Conservation (phyloP, 2,113 vertebrate genomes). For the Oostethus manadensis region DNA sequence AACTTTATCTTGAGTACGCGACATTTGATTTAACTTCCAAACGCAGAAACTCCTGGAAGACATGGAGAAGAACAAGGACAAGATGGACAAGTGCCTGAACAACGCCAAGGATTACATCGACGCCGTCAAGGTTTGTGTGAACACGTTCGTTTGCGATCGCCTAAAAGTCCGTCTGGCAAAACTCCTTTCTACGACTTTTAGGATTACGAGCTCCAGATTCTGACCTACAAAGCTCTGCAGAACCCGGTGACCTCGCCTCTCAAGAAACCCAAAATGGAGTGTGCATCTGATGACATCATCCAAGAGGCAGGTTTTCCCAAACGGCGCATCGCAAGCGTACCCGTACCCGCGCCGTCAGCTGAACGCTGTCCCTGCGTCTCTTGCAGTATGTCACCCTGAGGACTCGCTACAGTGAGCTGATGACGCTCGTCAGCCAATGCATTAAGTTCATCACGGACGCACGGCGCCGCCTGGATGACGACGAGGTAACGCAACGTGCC, state of each 20-base stretch:
- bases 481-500: slow-evolving; percentile 77
- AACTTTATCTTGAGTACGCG: no score
- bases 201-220: slow-evolving; percentile 92
- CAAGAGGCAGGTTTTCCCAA: slow-evolving; percentile 74
- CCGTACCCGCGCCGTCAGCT: not conserved
- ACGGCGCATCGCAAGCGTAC: not conserved
- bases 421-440: slow-evolving; percentile 88
- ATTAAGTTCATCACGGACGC: slow-evolving; percentile 87
- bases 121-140: slow-evolving; percentile 81
- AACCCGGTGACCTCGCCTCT: slow-evolving; percentile 84
- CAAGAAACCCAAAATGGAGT: slow-evolving; percentile 91
- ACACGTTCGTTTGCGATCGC: not conserved
- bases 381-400: slow-evolving; percentile 88
- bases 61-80: slow-evolving; percentile 80
- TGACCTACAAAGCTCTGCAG: slow-evolving; percentile 88
- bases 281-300: slow-evolving; percentile 84
- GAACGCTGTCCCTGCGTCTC: not conserved
- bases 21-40: no score
- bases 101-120: slow-evolving; percentile 91
- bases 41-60: slow-evolving; percentile 86
- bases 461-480: slow-evolving; percentile 82
- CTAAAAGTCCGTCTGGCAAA: not conserved
- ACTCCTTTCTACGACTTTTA: slow-evolving; percentile 29
- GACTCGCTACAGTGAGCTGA: slow-evolving; percentile 88
- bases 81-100: slow-evolving; percentile 86